Conservation (phyloP, 2,113 vertebrate species). For the Grus americana region DNA sequence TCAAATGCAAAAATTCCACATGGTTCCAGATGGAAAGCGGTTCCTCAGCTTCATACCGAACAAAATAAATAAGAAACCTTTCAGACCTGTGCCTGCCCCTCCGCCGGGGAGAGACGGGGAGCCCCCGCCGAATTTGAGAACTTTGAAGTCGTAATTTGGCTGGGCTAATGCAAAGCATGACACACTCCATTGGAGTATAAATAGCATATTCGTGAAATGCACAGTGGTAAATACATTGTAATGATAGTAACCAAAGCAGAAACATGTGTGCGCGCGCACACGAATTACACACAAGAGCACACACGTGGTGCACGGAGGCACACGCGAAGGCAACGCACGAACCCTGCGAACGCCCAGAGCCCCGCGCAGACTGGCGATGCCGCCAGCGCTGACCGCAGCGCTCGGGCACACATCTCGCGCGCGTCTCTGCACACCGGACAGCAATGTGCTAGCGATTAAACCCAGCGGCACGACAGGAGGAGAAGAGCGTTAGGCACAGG, state of each 20-base stretch:
- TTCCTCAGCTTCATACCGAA: background rate
- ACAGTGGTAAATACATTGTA: background rate
- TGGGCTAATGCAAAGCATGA: constrained; percentile 63
- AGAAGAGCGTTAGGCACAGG: background rate
- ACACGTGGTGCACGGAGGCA: background rate
- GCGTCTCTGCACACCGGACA: fast-evolving
- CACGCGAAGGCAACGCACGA: fast-evolving
- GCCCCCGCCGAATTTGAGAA: constrained; percentile 36
- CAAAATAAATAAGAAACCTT: constrained; percentile 38
- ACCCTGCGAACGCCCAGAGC: fast-evolving
- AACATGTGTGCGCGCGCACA: background rate
- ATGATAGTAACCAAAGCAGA: constrained; percentile 24
- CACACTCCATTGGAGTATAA: background rate
- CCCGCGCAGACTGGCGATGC: fast-evolving
- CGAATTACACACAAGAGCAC: background rate
- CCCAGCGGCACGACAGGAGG: fast-evolving
- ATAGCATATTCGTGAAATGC: background rate
- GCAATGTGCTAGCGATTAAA: background rate
- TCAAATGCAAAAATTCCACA: constrained; percentile 69
- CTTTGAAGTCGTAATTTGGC: constrained; percentile 66
- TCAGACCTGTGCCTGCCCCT: constrained; percentile 25
- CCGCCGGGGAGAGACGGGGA: background rate
- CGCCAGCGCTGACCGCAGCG: fast-evolving
- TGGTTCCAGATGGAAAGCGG: constrained; percentile 74
- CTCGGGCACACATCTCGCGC: background rate